A percentile compares a stretch with the other conserved stretches of the same genome.
Conservation (phyloP, 92 coral and sea anemone genomes). For the Zoanthus sansibaricus region DNA sequence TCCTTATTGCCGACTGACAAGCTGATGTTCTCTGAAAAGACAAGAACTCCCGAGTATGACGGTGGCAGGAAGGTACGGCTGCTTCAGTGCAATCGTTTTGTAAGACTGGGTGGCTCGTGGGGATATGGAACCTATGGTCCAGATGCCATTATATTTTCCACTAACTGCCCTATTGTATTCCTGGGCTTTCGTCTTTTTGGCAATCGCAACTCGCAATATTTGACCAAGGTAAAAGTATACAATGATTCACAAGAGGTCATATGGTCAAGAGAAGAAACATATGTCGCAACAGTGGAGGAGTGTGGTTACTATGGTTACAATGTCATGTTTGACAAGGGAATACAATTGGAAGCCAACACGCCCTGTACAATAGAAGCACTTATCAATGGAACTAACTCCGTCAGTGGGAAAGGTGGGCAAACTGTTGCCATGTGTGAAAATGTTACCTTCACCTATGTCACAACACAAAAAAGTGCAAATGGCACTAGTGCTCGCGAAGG, state of each 20-base stretch:
- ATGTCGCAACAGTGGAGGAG: slow-evolving; percentile 40
- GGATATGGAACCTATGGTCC: slow-evolving; percentile 44
- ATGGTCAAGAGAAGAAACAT: slow-evolving; percentile 42
- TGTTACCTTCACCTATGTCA: slow-evolving; percentile 43
- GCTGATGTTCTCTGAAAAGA: slow-evolving; percentile 25
- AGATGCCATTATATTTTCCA: slow-evolving; percentile 41
- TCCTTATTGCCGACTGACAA: slow-evolving; percentile 17
- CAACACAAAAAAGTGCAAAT: slow-evolving; percentile 47
- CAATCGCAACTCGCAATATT: slow-evolving; percentile 24
- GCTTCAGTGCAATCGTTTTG: slow-evolving; percentile 45
- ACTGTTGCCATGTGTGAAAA: slow-evolving; percentile 32
- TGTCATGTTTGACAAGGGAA: slow-evolving; percentile 43
- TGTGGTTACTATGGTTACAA: slow-evolving; percentile 47
- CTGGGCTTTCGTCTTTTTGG: slow-evolving; percentile 49
- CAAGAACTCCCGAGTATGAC: slow-evolving; percentile 24
- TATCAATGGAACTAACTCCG: slow-evolving; percentile 35
- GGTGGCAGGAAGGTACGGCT: slow-evolving; percentile 23
- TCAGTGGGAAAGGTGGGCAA: slow-evolving; percentile 44
- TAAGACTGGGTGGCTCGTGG: slow-evolving; percentile 41
- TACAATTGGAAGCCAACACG: slow-evolving; percentile 41
- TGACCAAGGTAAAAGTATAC: slow-evolving; percentile 35
- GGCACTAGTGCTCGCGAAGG: slow-evolving; percentile 47
- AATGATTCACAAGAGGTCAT: slow-evolving; percentile 44
- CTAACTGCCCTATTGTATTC: slow-evolving; percentile 36
- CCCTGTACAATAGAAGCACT: slow-evolving; percentile 41